Evolutionary conservation across 2,888 invertebrate genomes (phyloP).

Genomic region (Bombyx huttoni): DNA sequence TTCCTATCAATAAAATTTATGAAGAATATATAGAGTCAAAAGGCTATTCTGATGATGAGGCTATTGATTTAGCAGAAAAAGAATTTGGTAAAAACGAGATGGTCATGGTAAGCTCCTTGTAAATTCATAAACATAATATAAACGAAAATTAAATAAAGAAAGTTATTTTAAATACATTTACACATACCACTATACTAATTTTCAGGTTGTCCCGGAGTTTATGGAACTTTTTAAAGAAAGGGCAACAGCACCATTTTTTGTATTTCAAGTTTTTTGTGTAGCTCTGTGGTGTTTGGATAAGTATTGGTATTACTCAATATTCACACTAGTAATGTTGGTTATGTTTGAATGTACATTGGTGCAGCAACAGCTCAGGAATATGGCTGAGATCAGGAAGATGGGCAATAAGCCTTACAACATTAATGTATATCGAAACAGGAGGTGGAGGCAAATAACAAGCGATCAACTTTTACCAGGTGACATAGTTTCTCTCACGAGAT

Average conservation of each 20-base stretch:
- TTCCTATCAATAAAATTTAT: constrained; percentile 83
- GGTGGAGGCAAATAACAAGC: constrained; percentile 89
- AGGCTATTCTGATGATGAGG: constrained; percentile 88
- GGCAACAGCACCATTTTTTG: constrained; percentile 99
- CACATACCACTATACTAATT: constrained; percentile 10
- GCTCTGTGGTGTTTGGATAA: constrained; percentile 99
- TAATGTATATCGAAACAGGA: constrained; percentile 89
- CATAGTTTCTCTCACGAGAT: constrained; percentile 92
- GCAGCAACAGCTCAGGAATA: constrained; percentile 96
- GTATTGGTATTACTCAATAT: constrained; percentile 98
- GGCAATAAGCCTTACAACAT: constrained; percentile 96
- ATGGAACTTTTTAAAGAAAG: constrained; percentile 96
- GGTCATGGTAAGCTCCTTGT: constrained; percentile 76
- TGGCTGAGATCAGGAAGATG: constrained; percentile 99
- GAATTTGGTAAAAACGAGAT: constrained; percentile 92
- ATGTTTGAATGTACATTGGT: constrained; percentile 98
- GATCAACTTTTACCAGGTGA: constrained; percentile 96
- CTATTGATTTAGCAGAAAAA: constrained; percentile 81
- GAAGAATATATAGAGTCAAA: constrained; percentile 86
- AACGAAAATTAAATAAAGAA: neutral
- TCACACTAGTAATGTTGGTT: constrained; percentile 95
- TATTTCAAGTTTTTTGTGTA: constrained; percentile 99
- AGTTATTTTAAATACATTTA: neutral
- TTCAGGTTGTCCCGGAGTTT: constrained; percentile 92
- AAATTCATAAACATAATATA: neutral